Conservation (phyloP, 2,797 vertebrate genomes). For the Semotilus atromaculatus region DNA sequence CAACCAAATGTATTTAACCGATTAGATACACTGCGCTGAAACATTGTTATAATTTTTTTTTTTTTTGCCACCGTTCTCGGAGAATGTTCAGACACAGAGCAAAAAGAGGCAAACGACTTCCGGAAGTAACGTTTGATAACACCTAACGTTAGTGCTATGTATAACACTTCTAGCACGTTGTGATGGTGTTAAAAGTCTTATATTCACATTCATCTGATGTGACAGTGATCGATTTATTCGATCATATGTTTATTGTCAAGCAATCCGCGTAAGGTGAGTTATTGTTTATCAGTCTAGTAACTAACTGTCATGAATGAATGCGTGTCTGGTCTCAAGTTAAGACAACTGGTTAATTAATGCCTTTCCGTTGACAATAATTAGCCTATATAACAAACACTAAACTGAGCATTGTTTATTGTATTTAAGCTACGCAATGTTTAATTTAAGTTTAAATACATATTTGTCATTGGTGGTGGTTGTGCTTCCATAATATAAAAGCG, state of each 20-base stretch:
- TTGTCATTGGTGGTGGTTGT: too few relatives aligned
- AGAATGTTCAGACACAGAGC: too few relatives aligned
- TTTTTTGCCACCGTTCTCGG: background rate
- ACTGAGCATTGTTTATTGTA: too few relatives aligned
- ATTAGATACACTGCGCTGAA: background rate
- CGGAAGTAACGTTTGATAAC: conserved; percentile 3
- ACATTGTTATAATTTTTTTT: background rate
- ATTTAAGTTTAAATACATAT: background rate
- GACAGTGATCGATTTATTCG: background rate
- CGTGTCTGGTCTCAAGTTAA: background rate
- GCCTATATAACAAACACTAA: background rate
- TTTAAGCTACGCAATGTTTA: background rate
- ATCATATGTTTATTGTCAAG: background rate
- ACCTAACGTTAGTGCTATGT: too few relatives aligned
- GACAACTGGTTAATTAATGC: background rate
- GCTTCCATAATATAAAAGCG: too few relatives aligned
- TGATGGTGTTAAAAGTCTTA: background rate
- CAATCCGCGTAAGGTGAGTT: background rate
- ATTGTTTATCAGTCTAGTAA: background rate
- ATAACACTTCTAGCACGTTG: background rate
- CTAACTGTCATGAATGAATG: background rate
- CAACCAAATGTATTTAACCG: background rate
- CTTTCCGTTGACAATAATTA: background rate
- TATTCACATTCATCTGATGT: background rate
- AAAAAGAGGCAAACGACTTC: background rate